Base-by-base conservation (phyloP, 1,140 invertebrate genomes). In the Pachypeltis micranthus region DNA sequence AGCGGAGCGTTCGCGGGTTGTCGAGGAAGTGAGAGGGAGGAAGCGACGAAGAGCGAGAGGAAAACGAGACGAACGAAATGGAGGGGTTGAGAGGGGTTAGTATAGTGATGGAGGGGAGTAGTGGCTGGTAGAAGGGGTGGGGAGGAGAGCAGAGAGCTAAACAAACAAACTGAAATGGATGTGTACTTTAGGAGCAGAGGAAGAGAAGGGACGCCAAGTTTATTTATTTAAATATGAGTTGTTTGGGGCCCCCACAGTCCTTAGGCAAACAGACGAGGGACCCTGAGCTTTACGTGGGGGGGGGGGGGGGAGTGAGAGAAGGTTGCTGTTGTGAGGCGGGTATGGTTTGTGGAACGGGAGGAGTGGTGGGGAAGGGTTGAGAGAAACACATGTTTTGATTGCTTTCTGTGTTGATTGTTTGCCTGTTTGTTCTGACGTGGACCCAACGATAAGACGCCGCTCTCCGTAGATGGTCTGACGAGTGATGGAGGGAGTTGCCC, bases 221-320 rank as follows among this genome's bases (percentile, higher is more conserved):
- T 69, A 69, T 69, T 69, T 69, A 69, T 68, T 69, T 69, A 68
- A 69, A 69, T 69, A 69, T 66, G 68, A 69, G 67, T 66, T 66
- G 68, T 67, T 67, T 67, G 62, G 65, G 44, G 28, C 26, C 39
- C 63, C 34, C 65, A 59, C 59, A 66, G 61, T 62, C 62, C 66
- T 60, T 61, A 55, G 58, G 58, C 63, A 64, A 63, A 67, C 64
- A 67, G 62, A 14, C 19, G 19, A 14, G n/a, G 55, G 55, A 19
- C 55, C 55, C 25, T 25, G 21, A 7, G 51, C 14, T 1, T 16
- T 21, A 14, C 19, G 59, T 24, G 39, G 34, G 59, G n/a, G 12
- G n/a, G 19, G 59, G 59, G 7, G 23, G 14, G 24, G 26, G 56
- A 26, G 25, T 10, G 4, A 4, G 47, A 51, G 47, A 21, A 51